Evolutionary conservation across 2,888 invertebrate species (phyloP).

Genomic region (Hofmannophila pseudospretella): DNA sequence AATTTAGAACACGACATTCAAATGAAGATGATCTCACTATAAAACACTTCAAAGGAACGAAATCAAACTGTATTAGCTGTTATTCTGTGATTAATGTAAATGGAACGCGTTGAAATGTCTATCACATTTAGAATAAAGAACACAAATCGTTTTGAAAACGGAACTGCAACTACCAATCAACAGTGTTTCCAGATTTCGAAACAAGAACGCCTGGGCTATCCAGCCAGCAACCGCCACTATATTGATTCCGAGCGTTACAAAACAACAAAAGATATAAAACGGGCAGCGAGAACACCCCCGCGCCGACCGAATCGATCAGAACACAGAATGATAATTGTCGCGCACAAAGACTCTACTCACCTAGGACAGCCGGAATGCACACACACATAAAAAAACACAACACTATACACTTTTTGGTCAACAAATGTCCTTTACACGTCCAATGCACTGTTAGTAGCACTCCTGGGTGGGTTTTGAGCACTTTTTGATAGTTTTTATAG

Average conservation of each 20-base stretch:
- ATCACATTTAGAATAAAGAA: not conserved
- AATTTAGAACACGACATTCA: too few species aligned
- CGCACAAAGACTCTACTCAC: slow-evolving; percentile 76
- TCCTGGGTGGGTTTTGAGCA: slow-evolving; percentile 33
- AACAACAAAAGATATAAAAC: slow-evolving; percentile 77
- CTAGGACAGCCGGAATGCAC: slow-evolving; percentile 67
- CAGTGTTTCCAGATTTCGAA: slow-evolving; percentile 12
- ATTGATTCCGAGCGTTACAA: slow-evolving; percentile 70
- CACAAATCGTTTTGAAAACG: too few species aligned
- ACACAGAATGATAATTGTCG: slow-evolving; percentile 71
- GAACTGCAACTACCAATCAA: too few species aligned
- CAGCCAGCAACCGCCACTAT: slow-evolving; percentile 52
- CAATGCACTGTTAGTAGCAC: slow-evolving; percentile 30
- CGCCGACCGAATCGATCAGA: slow-evolving; percentile 69
- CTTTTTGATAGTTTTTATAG: slow-evolving; percentile 46
- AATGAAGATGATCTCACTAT: too few species aligned
- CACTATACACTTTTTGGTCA: slow-evolving; percentile 35
- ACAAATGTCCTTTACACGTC: slow-evolving; percentile 28
- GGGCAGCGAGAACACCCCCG: slow-evolving; percentile 67
- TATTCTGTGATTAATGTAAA: not conserved
- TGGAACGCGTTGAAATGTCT: not conserved
- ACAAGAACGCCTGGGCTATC: slow-evolving; percentile 31
- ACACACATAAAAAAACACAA: slow-evolving; percentile 63
- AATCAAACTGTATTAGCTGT: too few species aligned
- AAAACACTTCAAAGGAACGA: too few species aligned